Percentiles rank a stretch among this genome's conserved stretches.
Conservation (phyloP, 2,888 invertebrate species). For the Cerceris ruficornis region DNA sequence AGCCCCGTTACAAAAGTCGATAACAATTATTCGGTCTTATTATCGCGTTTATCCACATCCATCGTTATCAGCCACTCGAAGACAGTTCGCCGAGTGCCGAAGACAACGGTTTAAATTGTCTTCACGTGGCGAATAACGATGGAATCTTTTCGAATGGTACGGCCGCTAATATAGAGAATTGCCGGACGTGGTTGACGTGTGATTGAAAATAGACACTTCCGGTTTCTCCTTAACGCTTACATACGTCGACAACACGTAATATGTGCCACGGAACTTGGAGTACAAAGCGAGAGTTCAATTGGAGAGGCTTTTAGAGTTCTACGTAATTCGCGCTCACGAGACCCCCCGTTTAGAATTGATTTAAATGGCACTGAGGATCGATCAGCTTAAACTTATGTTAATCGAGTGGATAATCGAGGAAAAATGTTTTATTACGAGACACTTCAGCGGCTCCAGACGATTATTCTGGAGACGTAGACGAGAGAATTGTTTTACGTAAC, state of each 20-base stretch:
- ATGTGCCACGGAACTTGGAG: slow-evolving; percentile 49
- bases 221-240: slow-evolving; percentile 56
- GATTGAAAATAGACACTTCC: slow-evolving; percentile 68
- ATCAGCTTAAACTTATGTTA: background rate
- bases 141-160: slow-evolving; percentile 43
- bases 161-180: slow-evolving; percentile 50
- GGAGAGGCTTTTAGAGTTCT: slow-evolving; percentile 10
- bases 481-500: too few species aligned
- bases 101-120: slow-evolving; percentile 11
- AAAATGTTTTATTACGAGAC: too few species aligned
- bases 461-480: too few species aligned
- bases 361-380: background rate
- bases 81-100: background rate
- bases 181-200: slow-evolving; percentile 59
- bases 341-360: too few species aligned
- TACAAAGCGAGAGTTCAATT: slow-evolving; percentile 32
- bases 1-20: background rate
- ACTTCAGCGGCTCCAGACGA: too few species aligned
- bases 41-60: slow-evolving; percentile 19
- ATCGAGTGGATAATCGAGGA: too few species aligned
- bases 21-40: background rate
- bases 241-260: slow-evolving; percentile 45
- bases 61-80: slow-evolving; percentile 4
- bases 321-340: background rate
- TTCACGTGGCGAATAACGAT: slow-evolving; percentile 33